A percentile compares a stretch with the other conserved stretches of the same genome.
Evolutionary conservation across 2,113 vertebrate species (phyloP).

Genomic region (Lycocorax pyrrhopterus): DNA sequence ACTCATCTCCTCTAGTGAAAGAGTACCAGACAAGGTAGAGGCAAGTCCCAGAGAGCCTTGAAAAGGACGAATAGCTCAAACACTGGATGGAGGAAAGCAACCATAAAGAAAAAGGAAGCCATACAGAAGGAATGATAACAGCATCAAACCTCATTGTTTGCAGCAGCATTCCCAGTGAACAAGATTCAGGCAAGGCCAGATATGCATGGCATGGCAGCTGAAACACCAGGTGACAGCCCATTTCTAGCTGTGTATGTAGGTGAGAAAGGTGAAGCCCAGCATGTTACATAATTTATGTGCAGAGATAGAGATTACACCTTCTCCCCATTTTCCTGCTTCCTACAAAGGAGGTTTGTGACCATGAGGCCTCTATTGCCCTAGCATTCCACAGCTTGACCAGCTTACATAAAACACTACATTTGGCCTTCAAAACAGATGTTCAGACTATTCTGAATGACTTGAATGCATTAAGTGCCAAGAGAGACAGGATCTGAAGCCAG

Average conservation of each 20-base stretch:
- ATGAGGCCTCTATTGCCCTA: neutral
- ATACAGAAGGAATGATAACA: neutral
- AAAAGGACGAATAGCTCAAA: neutral
- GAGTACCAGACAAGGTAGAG: neutral
- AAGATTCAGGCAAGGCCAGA: neutral
- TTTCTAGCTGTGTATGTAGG: fast-evolving
- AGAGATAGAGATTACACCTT: neutral
- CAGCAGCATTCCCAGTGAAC: neutral
- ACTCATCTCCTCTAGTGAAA: neutral
- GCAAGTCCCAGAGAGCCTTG: neutral
- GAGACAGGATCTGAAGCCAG: neutral
- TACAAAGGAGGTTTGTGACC: neutral
- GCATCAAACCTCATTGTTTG: neutral
- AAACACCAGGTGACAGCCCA: neutral
- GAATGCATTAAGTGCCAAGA: neutral
- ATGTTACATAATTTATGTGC: neutral
- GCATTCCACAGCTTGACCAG: neutral
- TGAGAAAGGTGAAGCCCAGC: neutral
- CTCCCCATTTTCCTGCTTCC: neutral
- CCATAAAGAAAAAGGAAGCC: neutral
- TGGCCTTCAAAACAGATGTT: neutral
- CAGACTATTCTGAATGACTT: neutral
- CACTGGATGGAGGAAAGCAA: neutral
- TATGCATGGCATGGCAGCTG: neutral
- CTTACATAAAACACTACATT: neutral